Conservation (phyloP, 2,113 vertebrate species). For the Myotis lucifugus region DNA sequence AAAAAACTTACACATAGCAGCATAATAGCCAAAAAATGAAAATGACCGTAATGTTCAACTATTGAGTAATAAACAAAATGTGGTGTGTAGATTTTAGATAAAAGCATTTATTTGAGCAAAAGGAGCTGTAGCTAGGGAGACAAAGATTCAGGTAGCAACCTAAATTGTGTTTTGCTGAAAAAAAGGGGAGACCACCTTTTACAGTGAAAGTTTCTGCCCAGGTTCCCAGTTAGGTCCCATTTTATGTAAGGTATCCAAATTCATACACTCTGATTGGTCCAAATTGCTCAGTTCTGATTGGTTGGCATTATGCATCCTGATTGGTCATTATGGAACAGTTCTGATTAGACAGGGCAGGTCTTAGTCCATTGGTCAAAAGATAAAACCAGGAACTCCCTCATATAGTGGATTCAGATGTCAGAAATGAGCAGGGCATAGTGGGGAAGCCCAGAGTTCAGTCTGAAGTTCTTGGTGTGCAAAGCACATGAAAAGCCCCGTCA, state of each 20-base stretch:
- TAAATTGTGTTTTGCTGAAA: not conserved
- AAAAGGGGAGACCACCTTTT: not conserved
- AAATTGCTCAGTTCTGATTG: not conserved
- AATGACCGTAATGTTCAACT: not conserved
- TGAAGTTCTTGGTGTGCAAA: not conserved
- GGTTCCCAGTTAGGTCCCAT: not conserved
- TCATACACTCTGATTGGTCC: not conserved
- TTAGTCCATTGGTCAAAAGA: not conserved
- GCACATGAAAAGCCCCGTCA: not conserved
- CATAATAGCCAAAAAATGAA: not conserved
- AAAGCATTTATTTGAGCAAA: not conserved
- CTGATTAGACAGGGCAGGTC: not conserved
- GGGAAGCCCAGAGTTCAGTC: not conserved
- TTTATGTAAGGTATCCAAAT: not conserved
- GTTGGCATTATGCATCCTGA: not conserved
- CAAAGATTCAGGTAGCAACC: not conserved
- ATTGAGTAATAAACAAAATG: not conserved
- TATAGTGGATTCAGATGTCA: not conserved
- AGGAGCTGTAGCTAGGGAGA: not conserved
- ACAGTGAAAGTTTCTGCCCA: not conserved
- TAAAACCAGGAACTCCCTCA: not conserved
- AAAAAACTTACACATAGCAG: not conserved
- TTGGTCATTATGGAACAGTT: not conserved
- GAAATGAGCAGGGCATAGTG: not conserved
- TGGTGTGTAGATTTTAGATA: not conserved